Evolutionary conservation across 2,113 vertebrate species (phyloP), one percentile per base, ranked within the genome.

Genomic region (Gulo gulo): DNA sequence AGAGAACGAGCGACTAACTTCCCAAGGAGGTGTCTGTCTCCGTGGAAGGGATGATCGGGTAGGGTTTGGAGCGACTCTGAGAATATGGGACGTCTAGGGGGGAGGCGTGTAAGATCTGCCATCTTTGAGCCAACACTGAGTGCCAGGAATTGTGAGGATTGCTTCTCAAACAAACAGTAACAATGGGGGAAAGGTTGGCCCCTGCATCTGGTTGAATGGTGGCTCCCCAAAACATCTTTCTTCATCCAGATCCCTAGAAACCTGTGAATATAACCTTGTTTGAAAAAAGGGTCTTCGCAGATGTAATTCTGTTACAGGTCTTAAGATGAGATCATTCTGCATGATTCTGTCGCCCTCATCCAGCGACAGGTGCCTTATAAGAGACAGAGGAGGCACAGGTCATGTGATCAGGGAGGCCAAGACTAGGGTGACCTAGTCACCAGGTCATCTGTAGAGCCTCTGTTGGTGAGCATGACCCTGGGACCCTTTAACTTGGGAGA

Each of bases 41-140:
- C 4, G 7, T 11, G 23, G 63, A 74, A 39, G 45, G 9, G 74
- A 7, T 3, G n/a, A 52, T 67, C 9, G n/a, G 6, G 12, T 23
- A 50, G n/a, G 36, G 18, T 29, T 45, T 45, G 50, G 82, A 47
- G 9, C 4, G 13, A 21, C 67, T 15, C 31, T 24, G 55, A 61
- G 67, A 21, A 20, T 20, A 29, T 0, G 2, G 57, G 23, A 20
- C 13, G 4, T 1, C 2, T 7, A 7, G 29, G 26, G 24, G 24
- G 0, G 10, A 24, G 24, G 59, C 6, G 1, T 0, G 1, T 31
- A 47, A 47, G 0, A 20, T 39, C 12, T 5, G 26, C 36, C 20
- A 69, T 26, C 61, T 93, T 39, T 76, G 82, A 42, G 50, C 7
- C 3, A 59, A 29, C 4, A 7, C 39, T 36, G 80, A 21, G 45